phyloP scores from a whole-genome alignment of 1,140 invertebrate genomes.

The Spodoptera frugiperda region DNA sequence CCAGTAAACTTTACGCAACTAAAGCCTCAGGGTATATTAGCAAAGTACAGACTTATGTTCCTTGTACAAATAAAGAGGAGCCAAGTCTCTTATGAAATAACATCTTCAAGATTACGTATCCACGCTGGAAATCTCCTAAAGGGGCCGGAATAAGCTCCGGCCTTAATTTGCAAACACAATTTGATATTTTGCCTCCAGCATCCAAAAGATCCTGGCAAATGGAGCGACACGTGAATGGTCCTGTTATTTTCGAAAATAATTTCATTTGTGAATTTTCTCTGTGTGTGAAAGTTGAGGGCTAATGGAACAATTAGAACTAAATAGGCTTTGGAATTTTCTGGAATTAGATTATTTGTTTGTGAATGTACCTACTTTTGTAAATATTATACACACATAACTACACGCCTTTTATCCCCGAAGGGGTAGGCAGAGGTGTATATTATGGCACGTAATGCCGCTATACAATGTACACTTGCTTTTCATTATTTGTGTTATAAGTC shows the following conservation, averaged over 20 bases:
- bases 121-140: constrained; percentile 13
- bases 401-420: too few species aligned
- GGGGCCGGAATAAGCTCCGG: neutral
- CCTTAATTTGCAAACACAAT: constrained; percentile 28
- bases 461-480: too few species aligned
- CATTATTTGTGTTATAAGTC: too few species aligned
- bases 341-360: too few species aligned
- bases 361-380: too few species aligned
- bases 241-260: constrained; percentile 25
- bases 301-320: too few species aligned
- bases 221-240: neutral
- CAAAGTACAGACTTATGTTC: neutral
- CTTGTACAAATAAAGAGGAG: neutral
- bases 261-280: constrained; percentile 12
- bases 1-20: neutral
- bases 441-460: too few species aligned
- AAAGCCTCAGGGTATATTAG: neutral
- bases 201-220: neutral
- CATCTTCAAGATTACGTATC: constrained; percentile 35
- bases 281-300: neutral
- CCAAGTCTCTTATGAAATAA: constrained; percentile 21
- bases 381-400: too few species aligned
- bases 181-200: constrained; percentile 4
- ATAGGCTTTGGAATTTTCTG: too few species aligned
- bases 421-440: too few species aligned